A percentile compares a stretch with the other conserved stretches of the same genome.
phyloP scores from a whole-genome alignment of 2,113 vertebrate species.

The Poeciliopsis turrubarensis region DNA sequence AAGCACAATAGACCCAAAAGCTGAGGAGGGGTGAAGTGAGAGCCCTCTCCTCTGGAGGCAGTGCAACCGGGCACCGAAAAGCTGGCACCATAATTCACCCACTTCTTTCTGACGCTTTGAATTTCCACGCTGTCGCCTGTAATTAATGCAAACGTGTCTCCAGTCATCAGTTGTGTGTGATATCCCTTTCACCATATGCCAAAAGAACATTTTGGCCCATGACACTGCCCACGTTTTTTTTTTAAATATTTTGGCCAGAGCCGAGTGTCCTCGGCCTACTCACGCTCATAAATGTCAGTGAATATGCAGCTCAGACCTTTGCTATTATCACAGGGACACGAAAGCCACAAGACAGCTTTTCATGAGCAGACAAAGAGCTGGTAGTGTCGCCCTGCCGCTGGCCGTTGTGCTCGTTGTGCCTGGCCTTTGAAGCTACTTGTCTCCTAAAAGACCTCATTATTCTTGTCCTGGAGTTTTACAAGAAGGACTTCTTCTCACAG shows the following conservation, averaged over 20 bases:
- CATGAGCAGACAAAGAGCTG: conserved; percentile 71
- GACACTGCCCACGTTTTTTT: conserved; percentile 16
- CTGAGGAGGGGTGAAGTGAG: conserved; percentile 61
- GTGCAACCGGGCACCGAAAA: conserved; percentile 45
- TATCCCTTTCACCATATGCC: conserved; percentile 35
- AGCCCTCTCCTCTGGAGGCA: conserved; percentile 61
- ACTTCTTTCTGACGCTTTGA: conserved; percentile 7
- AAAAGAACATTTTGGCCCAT: conserved; percentile 42
- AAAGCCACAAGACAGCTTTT: conserved; percentile 75
- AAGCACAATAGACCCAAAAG: conserved; percentile 76
- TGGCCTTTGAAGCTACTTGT: conserved; percentile 72
- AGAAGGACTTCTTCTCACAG: conserved; percentile 74
- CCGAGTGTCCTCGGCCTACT: conserved; percentile 44
- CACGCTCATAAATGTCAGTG: conserved; percentile 46
- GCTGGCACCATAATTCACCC: conserved; percentile 30
- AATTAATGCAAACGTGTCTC: conserved; percentile 47
- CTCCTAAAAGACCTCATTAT: conserved; percentile 76
- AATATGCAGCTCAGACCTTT: conserved; percentile 67
- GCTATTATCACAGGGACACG: conserved; percentile 52
- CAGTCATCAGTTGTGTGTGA: conserved; percentile 35
- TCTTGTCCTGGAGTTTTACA: conserved; percentile 59
- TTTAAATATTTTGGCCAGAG: conserved; percentile 14
- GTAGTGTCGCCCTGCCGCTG: conserved; percentile 59
- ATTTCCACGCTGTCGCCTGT: conserved; percentile 9
- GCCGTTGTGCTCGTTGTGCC: conserved; percentile 61